Evolutionary conservation across 1,140 invertebrate species (phyloP), one percentile per base, ranked within the genome.

Genomic region (Hylaeus anthracinus): DNA sequence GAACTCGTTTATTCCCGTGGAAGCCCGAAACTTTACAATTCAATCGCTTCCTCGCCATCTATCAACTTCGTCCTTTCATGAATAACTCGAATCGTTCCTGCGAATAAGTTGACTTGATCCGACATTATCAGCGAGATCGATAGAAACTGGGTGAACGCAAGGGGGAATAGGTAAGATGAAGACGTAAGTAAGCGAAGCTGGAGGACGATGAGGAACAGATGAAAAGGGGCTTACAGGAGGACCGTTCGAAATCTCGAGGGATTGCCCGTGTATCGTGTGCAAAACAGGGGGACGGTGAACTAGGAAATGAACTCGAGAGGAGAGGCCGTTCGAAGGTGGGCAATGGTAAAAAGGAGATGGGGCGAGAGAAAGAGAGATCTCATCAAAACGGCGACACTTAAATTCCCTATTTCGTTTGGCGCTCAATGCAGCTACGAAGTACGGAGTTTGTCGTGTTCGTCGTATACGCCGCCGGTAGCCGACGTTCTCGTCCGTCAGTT

Each of bases 351-450:
- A 53, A 10, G 67, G n/a, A 71, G 74, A 78, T 8, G 67, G 65
- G 15, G 66, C 43, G 73, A 77, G 72, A 74, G 51, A 71, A 80
- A 70, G 80, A 81, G 78, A 83, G 86, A 90, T 86, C 83, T 90
- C 84, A 89, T 89, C 87, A 88, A 74, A 83, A 70, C 58, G 72
- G 79, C 85, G 85, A 86, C 88, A 89, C 87, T 90, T 87, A 89
- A 90, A 91, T 90, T 90, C 83, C 84, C 84, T 87, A 91, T 91
- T 91, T 91, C 89, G 83, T 88, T 89, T 83, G 76, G 83, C 73
- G 74, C 85, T 90, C 83, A 86, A 89, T 88, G 74, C 80, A 69
- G 64, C 79, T 61, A 72, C 73, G 56, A 69, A 86, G 82, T 82
- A 70, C 72, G 64, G 79, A 88, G 88, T 88, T 84, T 83, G 80